Evolutionary conservation across 2,888 invertebrate species (phyloP).

Genomic region (Iphiclides podalirius): DNA sequence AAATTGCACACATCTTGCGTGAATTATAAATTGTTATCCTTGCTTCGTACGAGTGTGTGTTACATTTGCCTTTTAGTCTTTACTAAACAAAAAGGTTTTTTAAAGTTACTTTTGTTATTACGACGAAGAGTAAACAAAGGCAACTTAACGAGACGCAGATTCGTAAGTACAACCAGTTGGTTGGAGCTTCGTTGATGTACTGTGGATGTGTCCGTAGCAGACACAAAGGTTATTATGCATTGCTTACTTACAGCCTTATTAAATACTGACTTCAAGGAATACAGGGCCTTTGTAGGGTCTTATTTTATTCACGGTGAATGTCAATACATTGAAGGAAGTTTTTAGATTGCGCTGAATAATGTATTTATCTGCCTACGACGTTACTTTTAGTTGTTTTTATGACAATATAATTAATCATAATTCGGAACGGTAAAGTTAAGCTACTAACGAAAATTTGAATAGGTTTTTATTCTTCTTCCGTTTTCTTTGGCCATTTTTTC

Average conservation of each 20-base stretch:
- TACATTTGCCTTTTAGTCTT: too few relatives aligned
- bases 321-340: constrained; percentile 19
- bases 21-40: too few relatives aligned
- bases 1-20: constrained; percentile 13
- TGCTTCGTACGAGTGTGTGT: too few relatives aligned
- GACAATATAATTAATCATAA: too few relatives aligned
- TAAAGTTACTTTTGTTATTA: too few relatives aligned
- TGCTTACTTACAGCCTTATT: constrained; percentile 17
- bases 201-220: constrained; percentile 19
- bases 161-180: constrained; percentile 11
- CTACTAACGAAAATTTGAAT: not conserved
- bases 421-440: too few relatives aligned
- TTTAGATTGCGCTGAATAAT: constrained; percentile 16
- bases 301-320: constrained; percentile 18
- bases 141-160: constrained; percentile 1
- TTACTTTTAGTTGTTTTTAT: constrained; percentile 10
- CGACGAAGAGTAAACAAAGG: too few relatives aligned
- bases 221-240: constrained; percentile 22
- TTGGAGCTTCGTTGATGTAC: constrained; percentile 16
- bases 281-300: constrained; percentile 22
- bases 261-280: constrained; percentile 25
- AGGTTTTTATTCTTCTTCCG: too few relatives aligned
- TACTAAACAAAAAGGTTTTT: too few relatives aligned
- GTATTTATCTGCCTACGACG: constrained; percentile 7
- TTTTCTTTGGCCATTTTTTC: too few relatives aligned